Evolutionary conservation across 2,888 invertebrate species (phyloP), one percentile per base, ranked within the genome.

Genomic region (Nezara viridula): DNA sequence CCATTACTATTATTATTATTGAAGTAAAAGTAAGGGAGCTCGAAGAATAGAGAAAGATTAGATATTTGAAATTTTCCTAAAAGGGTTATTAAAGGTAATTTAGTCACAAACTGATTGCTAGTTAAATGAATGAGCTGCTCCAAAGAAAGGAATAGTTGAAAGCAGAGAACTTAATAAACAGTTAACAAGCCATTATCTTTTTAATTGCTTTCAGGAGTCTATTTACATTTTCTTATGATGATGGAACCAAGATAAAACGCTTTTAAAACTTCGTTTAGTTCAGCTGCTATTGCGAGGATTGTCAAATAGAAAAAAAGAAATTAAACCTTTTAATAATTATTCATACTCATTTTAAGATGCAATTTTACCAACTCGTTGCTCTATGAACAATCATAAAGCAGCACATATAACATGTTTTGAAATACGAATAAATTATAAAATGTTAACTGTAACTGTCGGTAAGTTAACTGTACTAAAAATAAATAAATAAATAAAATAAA

Each of bases 151-250:
- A 73, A 73, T 60, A 60, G 60, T 60, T 60, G 2, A 73, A 37
- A 73, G 66, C 19, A 32, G 66, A 9, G 19, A 7, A 73, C 14
- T 37, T 37, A 73, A 73, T 73, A 73, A 73, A 73, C 66, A 6
- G 32, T 21, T 73, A 73, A 73, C 66, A 73, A 73, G 66, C 66
- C 37, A 73, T 73, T 73, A 73, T 73, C 66, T 73, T 73, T 73
- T 73, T 73, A 73, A 73, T 73, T 73, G 66, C 66, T 73, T 27
- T 73, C 37, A 2, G 32, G 32, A 37, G 32, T 37, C 37, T 73
- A 73, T 73, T 73, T 73, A 37, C 66, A 73, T 73, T 73, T 73
- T 73, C 66, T 73, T 6, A 73, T 73, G 32, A 7, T 19, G 32
- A 21, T 21, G 66, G 32, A 37, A 16, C 19, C 32, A 16, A 37